Conservation (phyloP, 2,888 invertebrate species). For the Campoplex capitator region DNA sequence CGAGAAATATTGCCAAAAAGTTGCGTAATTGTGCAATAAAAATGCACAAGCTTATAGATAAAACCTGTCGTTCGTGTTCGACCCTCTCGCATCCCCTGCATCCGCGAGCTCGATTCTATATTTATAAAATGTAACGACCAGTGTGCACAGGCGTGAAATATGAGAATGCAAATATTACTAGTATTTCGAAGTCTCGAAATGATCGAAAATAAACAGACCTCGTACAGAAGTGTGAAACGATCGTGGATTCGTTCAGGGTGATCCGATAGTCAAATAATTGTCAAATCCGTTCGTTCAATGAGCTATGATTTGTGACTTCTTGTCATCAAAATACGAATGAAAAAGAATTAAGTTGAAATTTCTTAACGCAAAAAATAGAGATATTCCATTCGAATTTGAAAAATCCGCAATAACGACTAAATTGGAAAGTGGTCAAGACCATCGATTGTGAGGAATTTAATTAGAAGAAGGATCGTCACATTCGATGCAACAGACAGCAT, state of each 20-base stretch:
- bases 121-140: constrained; percentile 8
- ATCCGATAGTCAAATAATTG: background rate
- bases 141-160: background rate
- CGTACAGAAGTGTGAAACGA: background rate
- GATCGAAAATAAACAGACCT: constrained; percentile 45
- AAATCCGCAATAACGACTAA: background rate
- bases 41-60: constrained; percentile 5
- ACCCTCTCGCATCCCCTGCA: background rate
- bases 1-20: constrained; percentile 33
- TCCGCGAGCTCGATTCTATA: constrained; percentile 29
- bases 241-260: background rate
- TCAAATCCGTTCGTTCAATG: background rate
- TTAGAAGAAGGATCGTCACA: constrained; percentile 25
- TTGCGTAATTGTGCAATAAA: constrained; percentile 19
- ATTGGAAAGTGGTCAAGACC: background rate
- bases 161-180: constrained; percentile 12
- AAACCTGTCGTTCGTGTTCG: constrained; percentile 17
- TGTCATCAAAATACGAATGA: background rate
- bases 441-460: background rate
- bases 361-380: background rate
- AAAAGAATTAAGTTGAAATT: background rate
- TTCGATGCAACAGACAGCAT: constrained; percentile 20
- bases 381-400: background rate
- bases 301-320: background rate
- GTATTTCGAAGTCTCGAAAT: constrained; percentile 37